Percentiles rank a stretch among this genome's conserved stretches.
These are phyloP conservation scores for Mustelus asterias DNA, from an alignment of 2,113 vertebrate species.

Conservation along the genomic window DNA sequence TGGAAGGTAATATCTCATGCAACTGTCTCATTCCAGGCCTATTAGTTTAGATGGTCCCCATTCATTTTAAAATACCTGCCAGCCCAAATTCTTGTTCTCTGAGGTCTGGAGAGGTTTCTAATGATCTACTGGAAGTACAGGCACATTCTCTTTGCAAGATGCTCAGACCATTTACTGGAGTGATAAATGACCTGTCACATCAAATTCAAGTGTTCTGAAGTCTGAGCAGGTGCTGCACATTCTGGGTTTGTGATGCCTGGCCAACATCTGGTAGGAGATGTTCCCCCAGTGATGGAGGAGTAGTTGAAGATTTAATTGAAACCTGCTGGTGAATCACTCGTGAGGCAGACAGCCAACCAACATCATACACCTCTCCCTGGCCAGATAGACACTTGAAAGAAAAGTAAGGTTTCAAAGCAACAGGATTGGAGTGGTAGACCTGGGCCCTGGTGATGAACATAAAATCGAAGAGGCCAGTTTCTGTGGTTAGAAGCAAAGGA, in stretches of 20 bases:
- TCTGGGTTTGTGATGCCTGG: neutral
- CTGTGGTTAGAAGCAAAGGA: neutral
- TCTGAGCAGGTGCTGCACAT: too few species aligned
- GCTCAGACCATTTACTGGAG: neutral
- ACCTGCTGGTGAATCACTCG: neutral
- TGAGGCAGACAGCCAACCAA: neutral
- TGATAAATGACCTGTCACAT: conserved; percentile 7
- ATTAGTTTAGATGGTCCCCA: neutral
- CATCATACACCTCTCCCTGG: neutral
- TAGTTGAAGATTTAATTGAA: neutral
- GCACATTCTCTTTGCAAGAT: conserved; percentile 11
- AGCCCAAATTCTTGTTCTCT: conserved; percentile 3
- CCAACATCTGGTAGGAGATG: neutral
- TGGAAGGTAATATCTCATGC: neutral
- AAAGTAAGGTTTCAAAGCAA: neutral
- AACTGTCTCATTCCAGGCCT: neutral
- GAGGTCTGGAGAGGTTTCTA: neutral
- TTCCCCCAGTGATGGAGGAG: neutral
- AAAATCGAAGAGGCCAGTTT: neutral
- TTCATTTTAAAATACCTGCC: conserved; percentile 7
- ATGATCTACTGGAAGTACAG: neutral
- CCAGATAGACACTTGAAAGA: neutral
- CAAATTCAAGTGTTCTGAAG: neutral
- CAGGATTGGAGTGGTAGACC: neutral
- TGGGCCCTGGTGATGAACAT: neutral